phyloP scores from a whole-genome alignment of 2,888 invertebrate species.

The Stenchaetothrips biformis region DNA sequence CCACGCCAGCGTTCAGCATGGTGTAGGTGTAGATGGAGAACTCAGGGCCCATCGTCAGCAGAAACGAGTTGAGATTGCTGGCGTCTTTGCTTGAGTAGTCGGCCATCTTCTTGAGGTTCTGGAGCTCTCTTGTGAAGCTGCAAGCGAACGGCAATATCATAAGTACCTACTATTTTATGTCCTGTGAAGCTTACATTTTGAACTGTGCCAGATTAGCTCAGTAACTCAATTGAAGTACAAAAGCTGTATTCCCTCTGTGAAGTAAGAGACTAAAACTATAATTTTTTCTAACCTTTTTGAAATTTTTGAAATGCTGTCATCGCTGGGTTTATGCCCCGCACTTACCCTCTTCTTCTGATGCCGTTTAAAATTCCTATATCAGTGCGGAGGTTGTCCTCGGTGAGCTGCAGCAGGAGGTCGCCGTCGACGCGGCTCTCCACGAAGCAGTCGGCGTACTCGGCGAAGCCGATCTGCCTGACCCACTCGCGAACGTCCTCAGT shows the following conservation, averaged over 20 bases:
- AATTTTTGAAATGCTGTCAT: too few species aligned
- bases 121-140: slow-evolving; percentile 87
- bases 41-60: slow-evolving; percentile 78
- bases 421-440: slow-evolving; percentile 92
- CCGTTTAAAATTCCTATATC: slow-evolving; percentile 93
- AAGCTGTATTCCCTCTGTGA: too few species aligned
- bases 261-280: too few species aligned
- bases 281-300: too few species aligned
- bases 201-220: background rate
- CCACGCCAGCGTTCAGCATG: slow-evolving; percentile 92
- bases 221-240: slow-evolving; percentile 27
- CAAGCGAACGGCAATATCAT: slow-evolving; percentile 32
- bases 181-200: background rate
- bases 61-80: slow-evolving; percentile 80
- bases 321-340: background rate
- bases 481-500: slow-evolving; percentile 94
- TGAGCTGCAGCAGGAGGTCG: slow-evolving; percentile 85
- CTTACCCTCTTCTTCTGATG: slow-evolving; percentile 78
- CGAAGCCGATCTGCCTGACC: slow-evolving; percentile 91
- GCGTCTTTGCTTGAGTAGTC: slow-evolving; percentile 93
- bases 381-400: slow-evolving; percentile 84
- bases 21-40: slow-evolving; percentile 95
- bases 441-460: slow-evolving; percentile 76
- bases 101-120: slow-evolving; percentile 89
- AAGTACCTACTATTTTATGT: background rate